phyloP scores from a whole-genome alignment of 1,140 invertebrate species.

The Zaprionus kolodkinae region DNA sequence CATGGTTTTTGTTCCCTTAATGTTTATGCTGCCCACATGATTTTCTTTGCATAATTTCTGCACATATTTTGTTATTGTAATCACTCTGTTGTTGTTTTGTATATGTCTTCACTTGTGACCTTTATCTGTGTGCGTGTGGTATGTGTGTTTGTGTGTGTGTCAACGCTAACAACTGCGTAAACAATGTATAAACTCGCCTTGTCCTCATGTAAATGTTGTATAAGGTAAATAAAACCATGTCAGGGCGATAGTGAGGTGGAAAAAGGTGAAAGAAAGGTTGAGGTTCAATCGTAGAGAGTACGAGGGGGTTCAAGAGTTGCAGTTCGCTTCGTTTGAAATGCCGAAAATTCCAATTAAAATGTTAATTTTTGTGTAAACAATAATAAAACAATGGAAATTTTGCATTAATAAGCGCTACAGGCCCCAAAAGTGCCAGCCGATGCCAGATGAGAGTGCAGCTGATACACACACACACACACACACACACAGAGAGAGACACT shows the following conservation, averaged over 20 bases:
- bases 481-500: too few relatives aligned
- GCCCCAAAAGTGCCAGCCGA: constrained; percentile 29
- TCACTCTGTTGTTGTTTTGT: background rate
- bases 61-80: constrained; percentile 13
- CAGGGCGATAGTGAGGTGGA: background rate
- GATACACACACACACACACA: background rate
- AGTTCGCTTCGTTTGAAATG: constrained; percentile 10
- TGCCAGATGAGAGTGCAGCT: constrained; percentile 10
- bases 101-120: constrained; percentile 10
- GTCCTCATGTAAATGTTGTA: constrained; percentile 31
- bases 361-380: constrained; percentile 62
- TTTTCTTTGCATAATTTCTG: constrained; percentile 3
- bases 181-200: constrained; percentile 31
- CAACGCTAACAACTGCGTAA: constrained; percentile 51
- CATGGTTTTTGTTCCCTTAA: background rate
- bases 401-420: constrained; percentile 19
- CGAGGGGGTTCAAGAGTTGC: background rate
- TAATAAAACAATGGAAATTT: constrained; percentile 53
- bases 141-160: constrained; percentile 1
- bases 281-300: background rate
- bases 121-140: constrained; percentile 1
- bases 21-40: constrained; percentile 19
- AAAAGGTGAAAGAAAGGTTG: background rate
- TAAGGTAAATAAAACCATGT: constrained; percentile 25
- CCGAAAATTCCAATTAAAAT: constrained; percentile 66